A percentile compares a stretch with the other conserved stretches of the same genome.
phyloP scores from a whole-genome alignment of 2,113 vertebrate species.

The Dicerorhinus sumatrensis region DNA sequence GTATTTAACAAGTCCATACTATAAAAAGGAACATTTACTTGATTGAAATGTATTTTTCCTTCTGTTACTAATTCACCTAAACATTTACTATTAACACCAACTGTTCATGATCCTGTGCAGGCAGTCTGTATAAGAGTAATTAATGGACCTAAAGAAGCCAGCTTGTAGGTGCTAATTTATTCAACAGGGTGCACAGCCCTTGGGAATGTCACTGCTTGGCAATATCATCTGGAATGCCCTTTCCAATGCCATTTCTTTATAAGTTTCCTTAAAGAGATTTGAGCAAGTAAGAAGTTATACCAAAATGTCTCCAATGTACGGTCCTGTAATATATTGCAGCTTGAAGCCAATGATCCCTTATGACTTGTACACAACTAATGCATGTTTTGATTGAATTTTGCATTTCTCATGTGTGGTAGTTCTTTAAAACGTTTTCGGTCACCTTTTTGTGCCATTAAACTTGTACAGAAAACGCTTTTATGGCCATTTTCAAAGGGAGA shows the following conservation, averaged over 20 bases:
- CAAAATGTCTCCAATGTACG: constrained; percentile 85
- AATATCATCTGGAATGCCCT: constrained; percentile 63
- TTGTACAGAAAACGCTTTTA: constrained; percentile 92
- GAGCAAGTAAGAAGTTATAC: constrained; percentile 84
- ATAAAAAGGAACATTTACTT: constrained; percentile 83
- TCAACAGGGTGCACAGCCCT: constrained; percentile 71
- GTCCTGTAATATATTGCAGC: constrained; percentile 90
- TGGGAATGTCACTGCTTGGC: constrained; percentile 76
- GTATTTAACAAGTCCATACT: constrained; percentile 80
- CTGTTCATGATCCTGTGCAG: constrained; percentile 65
- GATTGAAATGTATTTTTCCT: constrained; percentile 79
- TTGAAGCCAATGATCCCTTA: constrained; percentile 89
- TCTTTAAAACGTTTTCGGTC: constrained; percentile 82
- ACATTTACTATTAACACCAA: constrained; percentile 77
- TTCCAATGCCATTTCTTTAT: constrained; percentile 69
- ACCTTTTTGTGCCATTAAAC: constrained; percentile 89
- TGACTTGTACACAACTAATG: constrained; percentile 87
- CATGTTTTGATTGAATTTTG: constrained; percentile 88
- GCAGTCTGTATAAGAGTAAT: constrained; percentile 40
- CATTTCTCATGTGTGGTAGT: constrained; percentile 87
- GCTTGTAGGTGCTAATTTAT: constrained; percentile 77
- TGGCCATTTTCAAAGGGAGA: constrained; percentile 86
- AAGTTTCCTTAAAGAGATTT: constrained; percentile 77
- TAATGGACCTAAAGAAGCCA: constrained; percentile 63
- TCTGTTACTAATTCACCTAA: constrained; percentile 74